Evolutionary conservation across 2,113 vertebrate genomes (phyloP).

Genomic region (Callaeas wilsoni): DNA sequence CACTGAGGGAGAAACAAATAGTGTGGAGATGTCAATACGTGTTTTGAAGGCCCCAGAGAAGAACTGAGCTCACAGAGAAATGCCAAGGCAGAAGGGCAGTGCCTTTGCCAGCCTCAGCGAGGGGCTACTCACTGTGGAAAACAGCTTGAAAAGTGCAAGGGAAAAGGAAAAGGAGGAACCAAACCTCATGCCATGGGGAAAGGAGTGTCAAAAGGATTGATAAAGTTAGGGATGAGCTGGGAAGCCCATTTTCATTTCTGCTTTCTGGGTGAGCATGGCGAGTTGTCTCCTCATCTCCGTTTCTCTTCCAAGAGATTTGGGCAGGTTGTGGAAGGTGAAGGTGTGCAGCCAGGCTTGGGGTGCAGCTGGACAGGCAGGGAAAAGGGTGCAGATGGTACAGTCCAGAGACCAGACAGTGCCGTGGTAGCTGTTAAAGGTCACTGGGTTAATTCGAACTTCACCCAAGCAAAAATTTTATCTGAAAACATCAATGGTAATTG

Average conservation of each 20-base stretch:
- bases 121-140: not conserved
- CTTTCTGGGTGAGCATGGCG: fast-evolving
- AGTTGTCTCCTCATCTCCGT: not conserved
- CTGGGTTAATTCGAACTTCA: not conserved
- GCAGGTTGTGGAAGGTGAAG: not conserved
- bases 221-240: not conserved
- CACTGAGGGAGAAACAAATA: not conserved
- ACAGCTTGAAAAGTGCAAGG: not conserved
- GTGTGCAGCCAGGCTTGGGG: not conserved
- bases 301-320: not conserved
- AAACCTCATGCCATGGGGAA: not conserved
- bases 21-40: not conserved
- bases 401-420: not conserved
- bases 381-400: not conserved
- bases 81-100: not conserved
- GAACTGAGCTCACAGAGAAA: not conserved
- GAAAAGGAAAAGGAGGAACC: not conserved
- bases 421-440: not conserved
- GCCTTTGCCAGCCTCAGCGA: not conserved
- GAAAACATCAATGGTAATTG: not conserved
- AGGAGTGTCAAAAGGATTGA: not conserved
- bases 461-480: not conserved
- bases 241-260: not conserved
- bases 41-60: not conserved
- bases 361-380: not conserved